These are phyloP conservation scores for Plusia festucae DNA, from an alignment of 2,888 invertebrate species.

Conservation along the genomic window DNA sequence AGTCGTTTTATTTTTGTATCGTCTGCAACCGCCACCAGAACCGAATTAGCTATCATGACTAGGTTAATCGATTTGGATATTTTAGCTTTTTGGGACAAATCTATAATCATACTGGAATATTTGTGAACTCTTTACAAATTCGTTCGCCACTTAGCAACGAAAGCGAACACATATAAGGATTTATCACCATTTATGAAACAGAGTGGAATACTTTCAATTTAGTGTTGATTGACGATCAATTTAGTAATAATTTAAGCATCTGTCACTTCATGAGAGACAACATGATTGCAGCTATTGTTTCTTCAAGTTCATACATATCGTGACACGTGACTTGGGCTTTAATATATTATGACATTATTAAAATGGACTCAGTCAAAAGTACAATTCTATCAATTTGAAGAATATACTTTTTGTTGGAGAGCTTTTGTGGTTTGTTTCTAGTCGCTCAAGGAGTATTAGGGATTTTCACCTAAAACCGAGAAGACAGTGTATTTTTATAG, in stretches of 20 bases:
- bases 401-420: too few relatives aligned
- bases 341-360: too few relatives aligned
- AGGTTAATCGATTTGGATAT: conserved; percentile 55
- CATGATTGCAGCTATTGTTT: not conserved
- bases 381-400: too few relatives aligned
- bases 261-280: conserved; percentile 2
- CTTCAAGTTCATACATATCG: not conserved
- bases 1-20: conserved; percentile 26
- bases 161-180: not conserved
- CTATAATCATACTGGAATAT: conserved; percentile 27
- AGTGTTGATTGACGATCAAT: conserved; percentile 6
- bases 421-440: too few relatives aligned
- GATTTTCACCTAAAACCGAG: too few relatives aligned
- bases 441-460: too few relatives aligned
- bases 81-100: conserved; percentile 43
- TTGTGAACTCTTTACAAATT: not conserved
- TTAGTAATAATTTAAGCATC: conserved; percentile 3
- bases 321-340: not conserved
- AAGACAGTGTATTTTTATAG: too few relatives aligned
- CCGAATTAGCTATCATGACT: conserved; percentile 47
- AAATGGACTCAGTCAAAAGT: too few relatives aligned
- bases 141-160: not conserved
- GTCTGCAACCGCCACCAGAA: conserved; percentile 23
- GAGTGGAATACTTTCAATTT: not conserved
- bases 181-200: not conserved